Base-by-base conservation (phyloP, 1,140 invertebrate species). In the Sycophaga agraensis region DNA sequence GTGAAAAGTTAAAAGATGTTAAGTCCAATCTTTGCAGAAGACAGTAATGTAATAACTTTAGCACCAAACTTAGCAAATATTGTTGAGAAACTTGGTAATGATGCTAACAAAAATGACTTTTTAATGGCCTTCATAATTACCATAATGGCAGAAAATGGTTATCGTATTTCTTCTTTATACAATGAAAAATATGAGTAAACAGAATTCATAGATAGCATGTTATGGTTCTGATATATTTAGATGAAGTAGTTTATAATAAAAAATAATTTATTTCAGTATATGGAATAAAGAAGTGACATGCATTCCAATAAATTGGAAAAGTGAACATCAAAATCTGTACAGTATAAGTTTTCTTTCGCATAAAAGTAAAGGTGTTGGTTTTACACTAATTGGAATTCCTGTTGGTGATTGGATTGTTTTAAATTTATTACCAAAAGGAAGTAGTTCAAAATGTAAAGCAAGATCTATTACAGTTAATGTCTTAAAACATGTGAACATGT, bases 401-500 rank as follows among this genome's bases (percentile, higher is more conserved):
- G 53, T 53, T 0, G 72, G 71, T 0, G 73, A 76, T 49, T 64
- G 53, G 24, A 31, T 77, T 14, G 43, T 76, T 35, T 0, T 75
- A 1, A 75, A 74, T 54, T 62, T 73, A 21, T 53, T 68, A 3
- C 34, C 71, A 2, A 64, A 28, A 31, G 49, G 56, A 26, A 22
- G 28, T 31, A 54, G 31, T 49, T 22, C 1, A 3, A 2, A 2
- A 0, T 59, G 50, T 37, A 58, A 54, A 40, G 49, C 56, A 11
- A 11, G 56, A 21, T 59, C 62, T 2, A 28, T 24, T 16, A 35
- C 48, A 16, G 49, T 64, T 26, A 35, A 59, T 19, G 62, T 64
- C 5, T n/a, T 69, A 7, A 71, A 66, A 19, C 69, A 72, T 45
- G 43, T 76, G 3, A 76, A 77, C 67, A 65, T 69, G 40, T 65